Base-by-base conservation (phyloP, 37 sponge, comb jelly and placozoan genomes). In the Tethya wilhelma region DNA sequence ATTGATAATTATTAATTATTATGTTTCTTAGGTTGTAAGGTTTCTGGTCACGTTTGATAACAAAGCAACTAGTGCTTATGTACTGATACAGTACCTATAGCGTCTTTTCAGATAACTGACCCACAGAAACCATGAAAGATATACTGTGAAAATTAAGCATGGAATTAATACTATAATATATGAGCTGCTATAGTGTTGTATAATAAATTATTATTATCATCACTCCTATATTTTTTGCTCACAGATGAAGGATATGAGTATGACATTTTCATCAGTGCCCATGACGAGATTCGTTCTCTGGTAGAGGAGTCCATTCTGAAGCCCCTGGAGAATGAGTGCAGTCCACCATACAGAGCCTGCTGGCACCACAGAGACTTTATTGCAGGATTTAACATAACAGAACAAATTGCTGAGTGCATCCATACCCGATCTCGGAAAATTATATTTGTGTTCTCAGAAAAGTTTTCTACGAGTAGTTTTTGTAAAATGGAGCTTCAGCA, bases 311-410 rank as follows among this genome's bases (percentile, higher is more conserved):
- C 37, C 17, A 65, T 84, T 19, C 66, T 75, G 58, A 25, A 26
- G 2, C 59, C 42, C 6, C 70, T 84, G 44, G 84, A 84, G 71
- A 37, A 5, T n/a, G 20, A 67, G 4, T n/a, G n/a, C n/a, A 22
- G 38, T 36, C 39, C 56, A 2, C 33, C 58, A 17, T 84, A 84
- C 60, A 66, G 46, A 37, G 39, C 76, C 4, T 75, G 73, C 77
- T 84, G 84, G 84, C 84, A 84, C 17, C 36, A 39, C 25, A 41
- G 71, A 11, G 79, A 85, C 73, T 69, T 83, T 42, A 36, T 73
- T 53, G 69, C 71, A 17, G 83, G 83, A 2, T 28, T 38, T 11
- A 14, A 73, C 23, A 78, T 77, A 31, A 71, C 32, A n/a, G 70
- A 75, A 1, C 56, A 84, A 32, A 84, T 84, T 32, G 38, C 66